Conservation (phyloP, 2,797 vertebrate species). For the Tragopan temminckii region DNA sequence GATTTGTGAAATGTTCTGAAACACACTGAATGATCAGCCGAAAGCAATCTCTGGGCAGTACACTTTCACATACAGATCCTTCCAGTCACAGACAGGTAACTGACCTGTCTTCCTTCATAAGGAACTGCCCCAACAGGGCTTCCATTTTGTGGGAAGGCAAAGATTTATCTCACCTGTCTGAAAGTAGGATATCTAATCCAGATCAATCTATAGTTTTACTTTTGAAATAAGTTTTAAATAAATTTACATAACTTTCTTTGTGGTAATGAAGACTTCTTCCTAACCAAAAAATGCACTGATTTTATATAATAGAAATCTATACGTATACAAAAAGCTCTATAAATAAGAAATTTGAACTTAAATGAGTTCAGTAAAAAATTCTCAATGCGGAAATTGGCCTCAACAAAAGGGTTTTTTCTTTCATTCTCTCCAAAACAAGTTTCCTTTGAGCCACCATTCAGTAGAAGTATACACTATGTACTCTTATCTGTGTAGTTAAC, state of each 20-base stretch:
- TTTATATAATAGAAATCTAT: not conserved
- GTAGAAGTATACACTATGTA: not conserved
- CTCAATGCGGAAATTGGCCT: not conserved
- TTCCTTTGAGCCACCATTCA: not conserved
- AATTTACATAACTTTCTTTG: not conserved
- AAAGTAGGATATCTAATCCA: not conserved
- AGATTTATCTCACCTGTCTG: not conserved
- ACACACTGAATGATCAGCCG: not conserved
- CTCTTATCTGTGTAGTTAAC: not conserved
- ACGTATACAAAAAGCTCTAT: not conserved
- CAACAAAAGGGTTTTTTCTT: not conserved
- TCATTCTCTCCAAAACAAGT: not conserved
- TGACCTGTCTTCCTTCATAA: not conserved
- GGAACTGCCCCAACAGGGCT: not conserved
- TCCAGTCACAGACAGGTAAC: rapidly evolving
- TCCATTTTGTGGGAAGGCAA: not conserved
- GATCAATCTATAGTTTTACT: not conserved
- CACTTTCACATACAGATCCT: not conserved
- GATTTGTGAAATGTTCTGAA: not conserved
- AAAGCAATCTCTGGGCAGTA: not conserved
- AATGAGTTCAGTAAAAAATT: not conserved
- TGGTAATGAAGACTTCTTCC: rapidly evolving
- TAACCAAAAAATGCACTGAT: not conserved
- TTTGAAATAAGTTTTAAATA: not conserved
- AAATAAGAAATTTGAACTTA: not conserved